Evolutionary conservation across 2,797 vertebrate species (phyloP).

Genomic region (Myotis planiceps): DNA sequence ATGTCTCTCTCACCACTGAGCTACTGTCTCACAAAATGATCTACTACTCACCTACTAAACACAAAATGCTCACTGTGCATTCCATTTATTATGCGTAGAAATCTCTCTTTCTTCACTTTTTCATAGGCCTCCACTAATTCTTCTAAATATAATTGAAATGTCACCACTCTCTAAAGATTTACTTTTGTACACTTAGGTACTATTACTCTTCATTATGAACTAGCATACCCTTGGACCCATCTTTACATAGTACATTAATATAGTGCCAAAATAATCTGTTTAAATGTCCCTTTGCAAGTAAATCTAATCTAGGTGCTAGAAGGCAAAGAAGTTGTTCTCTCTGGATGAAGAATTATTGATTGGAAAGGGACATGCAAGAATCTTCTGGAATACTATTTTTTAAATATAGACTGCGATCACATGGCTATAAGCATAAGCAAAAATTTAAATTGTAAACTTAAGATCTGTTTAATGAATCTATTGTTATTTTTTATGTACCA

Average conservation of each 20-base stretch:
- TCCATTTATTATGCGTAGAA: background rate
- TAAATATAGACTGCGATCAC: background rate
- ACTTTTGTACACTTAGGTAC: background rate
- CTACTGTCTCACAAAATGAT: background rate
- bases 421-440: background rate
- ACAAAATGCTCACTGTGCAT: background rate
- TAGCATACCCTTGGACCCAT: background rate
- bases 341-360: background rate
- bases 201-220: background rate
- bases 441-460: background rate
- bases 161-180: background rate
- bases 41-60: background rate
- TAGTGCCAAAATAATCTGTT: background rate
- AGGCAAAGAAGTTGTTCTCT: background rate
- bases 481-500: background rate
- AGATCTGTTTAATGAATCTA: background rate
- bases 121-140: background rate
- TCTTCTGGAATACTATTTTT: background rate
- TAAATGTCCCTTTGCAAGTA: background rate
- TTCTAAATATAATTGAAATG: background rate
- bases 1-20: background rate
- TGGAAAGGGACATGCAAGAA: accelerated
- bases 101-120: background rate
- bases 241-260: background rate
- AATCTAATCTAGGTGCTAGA: background rate